Evolutionary conservation across 2,113 vertebrate genomes (phyloP), one percentile per base, ranked within the genome.

Genomic region (Uropsilus gracilis): DNA sequence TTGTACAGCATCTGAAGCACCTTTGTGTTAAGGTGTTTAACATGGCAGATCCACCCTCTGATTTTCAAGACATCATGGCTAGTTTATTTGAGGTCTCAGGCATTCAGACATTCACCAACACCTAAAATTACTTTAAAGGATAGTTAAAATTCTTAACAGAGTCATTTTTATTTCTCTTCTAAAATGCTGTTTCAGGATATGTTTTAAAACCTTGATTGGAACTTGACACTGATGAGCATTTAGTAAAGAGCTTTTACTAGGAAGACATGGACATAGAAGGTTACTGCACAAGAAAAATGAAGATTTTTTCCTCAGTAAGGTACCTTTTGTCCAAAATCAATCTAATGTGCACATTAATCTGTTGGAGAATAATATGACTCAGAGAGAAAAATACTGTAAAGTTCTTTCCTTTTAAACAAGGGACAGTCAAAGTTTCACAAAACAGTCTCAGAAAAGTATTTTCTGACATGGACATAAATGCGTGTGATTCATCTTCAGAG

Each of bases 401-500:
- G 57, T 55, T 89, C 90, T 69, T 69, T 30, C 37, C 92, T 68
- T 91, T 83, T 80, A 93, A 94, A 93, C 89, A 91, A 90, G 96
- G 83, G 94, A 63, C 73, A 86, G 12, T 82, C 69, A 64, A 86
- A 95, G 76, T 37, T 69, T 75, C 68, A 48, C 75, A 76, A 59
- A 94, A 88, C 84, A 20, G 53, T 90, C 93, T 78, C 1, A 2
- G 91, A 91, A 95, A 86, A 94, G 95, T 94, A 92, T 93, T 97
- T 91, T 94, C 93, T 94, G 86, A 96, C 95, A 76, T 48, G 37
- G 86, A 96, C 96, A 95, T 89, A 94, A 95, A 94, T 83, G 37
- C 8, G 30, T 24, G 50, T 66, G 78, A 97, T 95, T 86, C 93
- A 86, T 95, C 88, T 88, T 55, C 63, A 6, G 44, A 86, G 76